phyloP scores from a whole-genome alignment of 2,797 vertebrate species.

The Syngnathus rostellatus region DNA sequence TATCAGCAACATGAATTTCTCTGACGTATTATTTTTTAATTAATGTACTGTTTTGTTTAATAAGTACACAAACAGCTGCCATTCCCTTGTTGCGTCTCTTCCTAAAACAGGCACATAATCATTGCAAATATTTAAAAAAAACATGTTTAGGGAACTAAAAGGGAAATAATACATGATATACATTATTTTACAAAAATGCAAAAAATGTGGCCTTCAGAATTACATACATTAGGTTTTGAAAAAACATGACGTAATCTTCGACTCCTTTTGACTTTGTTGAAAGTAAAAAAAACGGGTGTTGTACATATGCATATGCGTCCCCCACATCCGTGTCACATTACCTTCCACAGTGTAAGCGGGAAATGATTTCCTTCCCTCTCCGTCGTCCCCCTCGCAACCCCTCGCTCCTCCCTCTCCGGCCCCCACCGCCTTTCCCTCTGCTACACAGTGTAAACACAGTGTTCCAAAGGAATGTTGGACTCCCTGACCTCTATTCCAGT shows the following conservation, averaged over 20 bases:
- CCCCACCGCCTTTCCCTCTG: constrained; percentile 37
- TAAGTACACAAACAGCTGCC: too few species aligned
- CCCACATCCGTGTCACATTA: not conserved
- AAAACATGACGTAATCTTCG: not conserved
- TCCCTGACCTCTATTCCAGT: constrained; percentile 73
- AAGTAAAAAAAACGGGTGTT: not conserved
- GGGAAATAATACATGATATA: too few species aligned
- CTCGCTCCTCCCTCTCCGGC: constrained; percentile 12
- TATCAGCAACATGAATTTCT: not conserved
- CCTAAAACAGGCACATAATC: not conserved
- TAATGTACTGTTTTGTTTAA: not conserved
- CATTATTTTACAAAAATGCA: too few species aligned
- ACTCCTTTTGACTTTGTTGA: not conserved
- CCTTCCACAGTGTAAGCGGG: constrained; percentile 29
- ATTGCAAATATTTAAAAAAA: not conserved
- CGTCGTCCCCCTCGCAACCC: constrained; percentile 64
- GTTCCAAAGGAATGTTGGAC: constrained; percentile 80
- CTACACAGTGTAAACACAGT: constrained; percentile 75
- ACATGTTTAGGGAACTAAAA: not conserved
- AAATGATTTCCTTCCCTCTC: constrained; percentile 66
- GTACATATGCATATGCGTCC: not conserved
- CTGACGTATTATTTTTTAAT: not conserved
- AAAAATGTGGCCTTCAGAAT: not conserved
- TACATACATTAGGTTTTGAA: not conserved
- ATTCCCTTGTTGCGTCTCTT: not conserved